These are phyloP conservation scores for Denticeps clupeoides DNA, from an alignment of 2,797 vertebrate species.

Conservation along the genomic window DNA sequence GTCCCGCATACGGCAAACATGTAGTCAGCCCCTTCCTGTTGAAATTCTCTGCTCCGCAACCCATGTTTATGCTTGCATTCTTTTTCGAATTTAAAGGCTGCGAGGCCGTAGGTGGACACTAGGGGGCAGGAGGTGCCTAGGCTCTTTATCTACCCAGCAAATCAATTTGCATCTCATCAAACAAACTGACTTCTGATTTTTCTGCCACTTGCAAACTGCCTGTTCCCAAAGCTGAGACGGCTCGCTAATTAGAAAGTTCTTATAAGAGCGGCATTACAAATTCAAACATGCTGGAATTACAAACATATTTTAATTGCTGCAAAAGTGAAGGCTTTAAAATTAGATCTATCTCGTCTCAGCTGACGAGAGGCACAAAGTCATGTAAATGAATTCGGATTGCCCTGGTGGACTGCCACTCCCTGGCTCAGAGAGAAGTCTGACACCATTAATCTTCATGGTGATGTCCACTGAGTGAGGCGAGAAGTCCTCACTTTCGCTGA, in stretches of 20 bases:
- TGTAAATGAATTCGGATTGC: conserved; percentile 13
- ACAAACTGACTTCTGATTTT: conserved; percentile 14
- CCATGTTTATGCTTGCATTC: too few relatives aligned
- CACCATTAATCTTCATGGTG: conserved; percentile 19
- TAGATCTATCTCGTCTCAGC: conserved; percentile 4
- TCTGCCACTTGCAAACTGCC: conserved; percentile 20
- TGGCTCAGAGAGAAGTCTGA: not conserved
- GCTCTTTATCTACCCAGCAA: conserved; percentile 17
- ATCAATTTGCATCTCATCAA: conserved; percentile 23
- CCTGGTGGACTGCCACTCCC: not conserved
- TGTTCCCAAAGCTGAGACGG: conserved; percentile 30
- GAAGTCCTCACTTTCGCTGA: conserved; percentile 9
- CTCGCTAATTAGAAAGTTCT: conserved; percentile 35
- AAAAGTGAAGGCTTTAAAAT: conserved; percentile 22
- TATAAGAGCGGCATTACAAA: conserved; percentile 35
- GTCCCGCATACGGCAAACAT: too few relatives aligned
- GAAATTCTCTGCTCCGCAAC: too few relatives aligned
- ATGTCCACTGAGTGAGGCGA: conserved; percentile 12
- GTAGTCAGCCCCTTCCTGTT: too few relatives aligned
- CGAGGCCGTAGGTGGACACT: conserved; percentile 31
- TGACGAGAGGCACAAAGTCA: too few relatives aligned
- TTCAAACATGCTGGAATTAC: conserved; percentile 24
- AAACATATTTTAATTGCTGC: conserved; percentile 32
- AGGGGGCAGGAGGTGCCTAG: conserved; percentile 47
- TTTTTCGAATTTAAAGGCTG: too few relatives aligned